Evolutionary conservation across 1,140 invertebrate species (phyloP), one percentile per base, ranked within the genome.

Genomic region (Bombyx mandarina): DNA sequence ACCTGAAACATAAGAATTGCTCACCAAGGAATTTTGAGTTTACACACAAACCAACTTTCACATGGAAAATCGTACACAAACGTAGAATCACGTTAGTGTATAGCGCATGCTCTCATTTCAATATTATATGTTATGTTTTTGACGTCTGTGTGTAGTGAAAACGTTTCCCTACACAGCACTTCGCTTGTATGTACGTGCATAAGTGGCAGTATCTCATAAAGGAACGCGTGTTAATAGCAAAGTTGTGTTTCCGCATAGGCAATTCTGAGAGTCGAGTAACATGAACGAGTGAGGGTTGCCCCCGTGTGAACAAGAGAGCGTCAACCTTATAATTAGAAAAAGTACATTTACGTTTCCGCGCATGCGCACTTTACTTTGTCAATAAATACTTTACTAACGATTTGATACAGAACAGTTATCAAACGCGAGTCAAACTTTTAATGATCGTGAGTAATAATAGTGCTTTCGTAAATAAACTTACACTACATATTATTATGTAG

Each of bases 251-350:
- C 81, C 82, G 81, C 81, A 77, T 82, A 83, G 75, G 72, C 74
- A 75, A 67, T 74, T 77, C 78, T 74, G 60, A 71, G 76, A 78
- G 72, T 63, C 71, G 75, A 77, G 72, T 75, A 78, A 74, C 78
- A 76, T 68, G 63, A 63, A 57, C 74, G 66, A 63, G 72, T 69
- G 67, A 71, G 66, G 66, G 71, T 66, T 74, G 75, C 68, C 68
- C 64, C 67, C 76, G 73, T 82, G 79, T 77, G 79, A 80, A 82
- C 79, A 73, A 55, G 76, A 73, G 80, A 82, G 71, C 79, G 75
- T 80, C 79, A 83, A 83, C 80, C 80, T 86, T 83, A 81, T 77
- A 83, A 82, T 83, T 80, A 78, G 73, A 83, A 82, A 85, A 82
- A 82, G 70, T 75, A 61, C 65, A 65, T 76, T 78, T 75, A 75